phyloP scores from a whole-genome alignment of 64 coral and sea anemone genomes.

The Acropora yongei region DNA sequence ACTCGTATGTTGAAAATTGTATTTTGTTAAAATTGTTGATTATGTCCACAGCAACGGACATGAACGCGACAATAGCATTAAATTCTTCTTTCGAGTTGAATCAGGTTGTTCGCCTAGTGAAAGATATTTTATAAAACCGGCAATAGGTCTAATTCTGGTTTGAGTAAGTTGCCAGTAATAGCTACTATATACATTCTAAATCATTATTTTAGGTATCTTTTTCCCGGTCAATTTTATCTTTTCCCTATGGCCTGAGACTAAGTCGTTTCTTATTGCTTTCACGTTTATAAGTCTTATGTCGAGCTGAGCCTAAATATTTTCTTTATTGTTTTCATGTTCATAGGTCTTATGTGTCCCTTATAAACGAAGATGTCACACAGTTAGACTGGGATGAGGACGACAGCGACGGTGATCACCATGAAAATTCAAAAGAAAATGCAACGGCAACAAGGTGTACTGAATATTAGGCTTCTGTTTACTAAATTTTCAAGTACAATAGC shows the following conservation, averaged over 20 bases:
- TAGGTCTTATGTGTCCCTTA: too few relatives aligned
- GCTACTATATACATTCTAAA: neutral
- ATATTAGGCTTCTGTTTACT: too few relatives aligned
- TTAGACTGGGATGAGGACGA: neutral
- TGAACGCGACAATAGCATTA: neutral
- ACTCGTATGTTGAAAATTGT: too few relatives aligned
- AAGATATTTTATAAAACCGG: neutral
- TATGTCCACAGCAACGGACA: neutral
- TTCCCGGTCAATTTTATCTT: neutral
- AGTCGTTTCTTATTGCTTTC: neutral
- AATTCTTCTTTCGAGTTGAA: neutral
- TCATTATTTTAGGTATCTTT: neutral
- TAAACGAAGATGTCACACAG: too few relatives aligned
- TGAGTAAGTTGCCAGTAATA: neutral
- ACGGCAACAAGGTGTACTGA: too few relatives aligned
- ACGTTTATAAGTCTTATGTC: slow-evolving; percentile 6
- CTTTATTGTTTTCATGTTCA: too few relatives aligned
- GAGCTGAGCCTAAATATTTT: neutral
- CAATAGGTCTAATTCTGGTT: neutral
- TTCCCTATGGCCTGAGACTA: slow-evolving; percentile 9
- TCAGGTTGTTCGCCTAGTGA: neutral
- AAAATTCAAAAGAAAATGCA: too few relatives aligned
- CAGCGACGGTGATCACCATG: too few relatives aligned
- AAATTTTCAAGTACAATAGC: too few relatives aligned
- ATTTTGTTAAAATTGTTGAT: neutral